phyloP scores from a whole-genome alignment of 2,113 vertebrate genomes.

The Loxodonta africana region DNA sequence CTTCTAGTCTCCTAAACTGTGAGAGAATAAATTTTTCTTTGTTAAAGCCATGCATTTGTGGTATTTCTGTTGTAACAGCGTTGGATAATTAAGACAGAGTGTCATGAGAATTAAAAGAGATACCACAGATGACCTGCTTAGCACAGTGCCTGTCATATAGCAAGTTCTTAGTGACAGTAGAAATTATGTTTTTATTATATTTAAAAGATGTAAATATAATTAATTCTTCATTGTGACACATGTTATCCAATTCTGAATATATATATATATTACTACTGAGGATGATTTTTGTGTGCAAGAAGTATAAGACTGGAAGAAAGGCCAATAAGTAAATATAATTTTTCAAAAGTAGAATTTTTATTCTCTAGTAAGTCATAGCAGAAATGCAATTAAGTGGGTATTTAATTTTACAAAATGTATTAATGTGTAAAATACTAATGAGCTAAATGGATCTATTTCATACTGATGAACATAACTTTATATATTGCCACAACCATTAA shows the following conservation, averaged over 20 bases:
- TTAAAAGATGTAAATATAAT: conserved; percentile 28
- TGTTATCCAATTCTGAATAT: conserved; percentile 21
- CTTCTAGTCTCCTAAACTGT: too few species aligned
- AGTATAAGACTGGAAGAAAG: conserved; percentile 36
- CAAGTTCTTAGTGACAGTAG: neutral
- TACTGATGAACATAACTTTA: conserved; percentile 80
- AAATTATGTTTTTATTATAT: neutral
- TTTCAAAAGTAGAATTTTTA: conserved; percentile 60
- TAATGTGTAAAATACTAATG: conserved; percentile 62
- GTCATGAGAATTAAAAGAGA: neutral
- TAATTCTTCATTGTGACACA: neutral
- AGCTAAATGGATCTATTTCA: conserved; percentile 66
- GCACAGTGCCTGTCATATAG: neutral
- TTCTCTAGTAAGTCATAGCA: conserved; percentile 61
- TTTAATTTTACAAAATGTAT: conserved; percentile 76
- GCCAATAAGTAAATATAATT: conserved; percentile 24
- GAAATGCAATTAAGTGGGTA: conserved; percentile 76
- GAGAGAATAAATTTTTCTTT: too few species aligned
- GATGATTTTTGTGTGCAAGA: neutral
- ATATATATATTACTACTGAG: conserved; percentile 6
- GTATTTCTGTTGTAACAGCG: too few species aligned
- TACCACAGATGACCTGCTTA: neutral
- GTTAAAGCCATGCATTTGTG: too few species aligned
- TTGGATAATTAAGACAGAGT: too few species aligned
- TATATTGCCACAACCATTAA: conserved; percentile 81